These are phyloP conservation scores for Malurus splendens DNA, from an alignment of 2,797 vertebrate genomes.

Conservation along the genomic window DNA sequence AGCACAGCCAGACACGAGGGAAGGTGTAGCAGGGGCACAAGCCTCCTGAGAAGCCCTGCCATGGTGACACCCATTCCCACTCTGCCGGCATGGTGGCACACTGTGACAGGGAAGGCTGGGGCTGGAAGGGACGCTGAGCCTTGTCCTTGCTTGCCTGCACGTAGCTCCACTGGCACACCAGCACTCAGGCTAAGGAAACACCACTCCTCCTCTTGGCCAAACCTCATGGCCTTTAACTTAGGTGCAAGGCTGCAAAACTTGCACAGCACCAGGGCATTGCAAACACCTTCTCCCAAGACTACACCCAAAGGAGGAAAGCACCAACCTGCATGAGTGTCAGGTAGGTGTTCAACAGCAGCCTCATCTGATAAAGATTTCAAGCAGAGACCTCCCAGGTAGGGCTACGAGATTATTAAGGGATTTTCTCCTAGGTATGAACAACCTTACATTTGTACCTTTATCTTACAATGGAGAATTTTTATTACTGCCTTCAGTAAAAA, in stretches of 20 bases:
- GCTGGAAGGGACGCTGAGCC: not conserved
- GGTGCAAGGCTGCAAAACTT: not conserved
- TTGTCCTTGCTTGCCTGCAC: too few relatives aligned
- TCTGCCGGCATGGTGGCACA: not conserved
- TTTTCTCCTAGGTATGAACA: not conserved
- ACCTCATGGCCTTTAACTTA: not conserved
- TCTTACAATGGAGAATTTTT: not conserved
- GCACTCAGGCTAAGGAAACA: not conserved
- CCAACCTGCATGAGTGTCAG: rapidly evolving
- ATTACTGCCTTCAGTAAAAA: not conserved
- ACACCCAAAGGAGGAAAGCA: not conserved
- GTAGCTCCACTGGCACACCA: not conserved
- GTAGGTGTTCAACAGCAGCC: not conserved
- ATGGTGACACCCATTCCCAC: not conserved
- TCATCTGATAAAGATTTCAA: not conserved
- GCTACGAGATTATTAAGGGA: not conserved
- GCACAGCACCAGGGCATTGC: rapidly evolving
- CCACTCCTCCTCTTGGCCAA: not conserved
- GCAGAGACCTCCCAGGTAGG: not conserved
- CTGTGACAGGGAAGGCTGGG: not conserved
- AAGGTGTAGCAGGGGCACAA: not conserved
- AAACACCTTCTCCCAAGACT: not conserved
- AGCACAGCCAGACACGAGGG: not conserved
- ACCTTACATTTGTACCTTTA: not conserved
- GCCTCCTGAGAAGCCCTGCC: not conserved